Conservation (phyloP, 2,888 invertebrate genomes). For the Alloplasta piceator region DNA sequence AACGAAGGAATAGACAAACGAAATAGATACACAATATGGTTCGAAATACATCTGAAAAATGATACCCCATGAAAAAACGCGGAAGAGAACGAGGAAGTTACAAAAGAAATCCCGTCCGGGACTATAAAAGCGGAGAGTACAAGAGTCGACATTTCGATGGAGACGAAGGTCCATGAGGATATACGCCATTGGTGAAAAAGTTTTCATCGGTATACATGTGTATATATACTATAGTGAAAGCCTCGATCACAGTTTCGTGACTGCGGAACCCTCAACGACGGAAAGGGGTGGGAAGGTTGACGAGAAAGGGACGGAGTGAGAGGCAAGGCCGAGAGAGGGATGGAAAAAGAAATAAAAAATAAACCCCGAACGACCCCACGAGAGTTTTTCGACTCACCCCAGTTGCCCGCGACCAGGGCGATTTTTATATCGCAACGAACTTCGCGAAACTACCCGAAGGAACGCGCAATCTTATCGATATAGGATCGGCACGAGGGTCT, state of each 20-base stretch:
- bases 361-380: slow-evolving; percentile 33
- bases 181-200: slow-evolving; percentile 45
- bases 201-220: slow-evolving; percentile 23
- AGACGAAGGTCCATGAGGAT: slow-evolving; percentile 31
- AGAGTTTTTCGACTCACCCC: slow-evolving; percentile 28
- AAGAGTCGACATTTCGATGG: slow-evolving; percentile 46
- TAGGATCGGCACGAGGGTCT: slow-evolving; percentile 54
- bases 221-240: slow-evolving; percentile 10
- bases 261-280: not conserved
- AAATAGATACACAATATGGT: not conserved
- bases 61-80: slow-evolving; percentile 10
- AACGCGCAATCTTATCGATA: slow-evolving; percentile 63
- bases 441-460: slow-evolving; percentile 52
- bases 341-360: slow-evolving; percentile 30
- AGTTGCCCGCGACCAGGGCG: slow-evolving; percentile 30
- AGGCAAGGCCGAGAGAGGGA: not conserved
- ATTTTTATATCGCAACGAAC: slow-evolving; percentile 62
- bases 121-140: slow-evolving; percentile 44
- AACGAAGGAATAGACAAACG: not conserved
- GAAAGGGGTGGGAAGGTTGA: not conserved
- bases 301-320: slow-evolving; percentile 3
- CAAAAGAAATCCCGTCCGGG: slow-evolving; percentile 5
- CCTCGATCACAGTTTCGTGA: slow-evolving; percentile 53
- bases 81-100: slow-evolving; percentile 15
- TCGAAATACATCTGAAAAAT: slow-evolving; percentile 28